Conservation (phyloP, 2,797 vertebrate species). For the Lagocephalus sceleratus region DNA sequence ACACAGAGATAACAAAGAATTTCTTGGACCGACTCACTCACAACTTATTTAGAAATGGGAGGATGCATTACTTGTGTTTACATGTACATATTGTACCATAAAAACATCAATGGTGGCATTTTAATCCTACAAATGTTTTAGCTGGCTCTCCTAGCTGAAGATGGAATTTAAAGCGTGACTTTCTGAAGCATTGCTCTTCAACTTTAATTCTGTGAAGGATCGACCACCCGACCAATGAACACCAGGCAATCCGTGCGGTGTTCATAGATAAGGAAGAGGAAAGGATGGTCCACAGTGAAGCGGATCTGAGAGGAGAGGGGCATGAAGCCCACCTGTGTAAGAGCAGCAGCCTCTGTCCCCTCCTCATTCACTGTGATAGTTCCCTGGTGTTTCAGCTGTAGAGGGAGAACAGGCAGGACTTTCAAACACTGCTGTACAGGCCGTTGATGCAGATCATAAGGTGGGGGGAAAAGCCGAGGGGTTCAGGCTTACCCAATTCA, state of each 20-base stretch:
- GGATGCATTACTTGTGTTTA: slow-evolving; percentile 6
- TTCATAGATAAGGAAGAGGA: slow-evolving; percentile 94
- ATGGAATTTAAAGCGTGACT: slow-evolving; percentile 5
- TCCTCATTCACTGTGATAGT: slow-evolving; percentile 97
- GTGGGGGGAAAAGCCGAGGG: too few species aligned
- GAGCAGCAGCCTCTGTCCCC: slow-evolving; percentile 88
- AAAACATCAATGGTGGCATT: background rate
- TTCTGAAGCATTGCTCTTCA: background rate
- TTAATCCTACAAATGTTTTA: too few species aligned
- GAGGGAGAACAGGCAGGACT: slow-evolving; percentile 8
- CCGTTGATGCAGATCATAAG: background rate
- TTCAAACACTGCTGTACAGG: background rate
- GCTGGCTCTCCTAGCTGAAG: background rate
- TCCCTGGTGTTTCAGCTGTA: slow-evolving; percentile 92
- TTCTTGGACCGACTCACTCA: slow-evolving; percentile 17
- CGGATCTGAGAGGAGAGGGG: slow-evolving; percentile 91
- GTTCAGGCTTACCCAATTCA: slow-evolving; percentile 82
- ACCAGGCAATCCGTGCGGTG: slow-evolving; percentile 92
- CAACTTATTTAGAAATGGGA: slow-evolving; percentile 10
- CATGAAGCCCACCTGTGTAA: slow-evolving; percentile 93
- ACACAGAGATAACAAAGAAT: slow-evolving; percentile 37
- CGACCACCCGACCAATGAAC: slow-evolving; percentile 90
- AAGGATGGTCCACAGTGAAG: slow-evolving; percentile 87
- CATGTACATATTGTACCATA: slow-evolving; percentile 11
- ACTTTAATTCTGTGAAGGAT: slow-evolving; percentile 81